A percentile compares a stretch with the other conserved stretches of the same genome.
These are phyloP conservation scores for Callaeas wilsoni DNA, from an alignment of 2,113 vertebrate species.

Conservation along the genomic window DNA sequence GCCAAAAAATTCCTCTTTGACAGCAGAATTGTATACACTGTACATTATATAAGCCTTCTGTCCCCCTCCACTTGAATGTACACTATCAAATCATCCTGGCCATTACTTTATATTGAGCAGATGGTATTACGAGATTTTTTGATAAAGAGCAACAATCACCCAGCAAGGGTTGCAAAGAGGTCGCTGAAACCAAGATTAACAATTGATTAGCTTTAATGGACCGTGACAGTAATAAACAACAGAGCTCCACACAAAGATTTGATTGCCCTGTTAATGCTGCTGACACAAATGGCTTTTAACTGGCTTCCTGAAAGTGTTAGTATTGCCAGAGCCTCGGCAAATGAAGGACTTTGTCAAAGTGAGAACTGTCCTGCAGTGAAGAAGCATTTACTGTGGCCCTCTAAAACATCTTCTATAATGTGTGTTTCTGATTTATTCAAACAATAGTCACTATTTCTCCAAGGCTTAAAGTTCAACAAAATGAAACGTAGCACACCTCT, in stretches of 20 bases:
- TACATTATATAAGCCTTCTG: background rate
- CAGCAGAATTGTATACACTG: background rate
- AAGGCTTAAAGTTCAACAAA: background rate
- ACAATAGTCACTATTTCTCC: background rate
- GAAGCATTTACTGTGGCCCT: background rate
- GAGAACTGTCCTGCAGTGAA: background rate
- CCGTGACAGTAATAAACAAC: slow-evolving; percentile 72
- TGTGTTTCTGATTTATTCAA: background rate
- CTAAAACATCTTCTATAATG: background rate
- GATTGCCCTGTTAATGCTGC: slow-evolving; percentile 68
- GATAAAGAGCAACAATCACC: slow-evolving; percentile 73
- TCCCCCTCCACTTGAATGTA: background rate
- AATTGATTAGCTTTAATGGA: slow-evolving; percentile 85
- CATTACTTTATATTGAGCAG: slow-evolving; percentile 63
- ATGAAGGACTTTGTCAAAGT: slow-evolving; percentile 1
- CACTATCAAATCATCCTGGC: slow-evolving; percentile 2
- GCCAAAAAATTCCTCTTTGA: slow-evolving; percentile 19
- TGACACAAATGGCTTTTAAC: slow-evolving; percentile 60
- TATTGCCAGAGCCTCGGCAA: background rate
- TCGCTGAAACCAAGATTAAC: slow-evolving; percentile 75
- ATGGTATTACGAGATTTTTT: slow-evolving; percentile 65
- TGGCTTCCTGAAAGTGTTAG: slow-evolving; percentile 45
- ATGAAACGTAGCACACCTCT: background rate
- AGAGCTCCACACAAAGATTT: slow-evolving; percentile 62
- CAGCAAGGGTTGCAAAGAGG: slow-evolving; percentile 67